These are phyloP conservation scores for Helicorthomorpha holstii DNA, from an alignment of 1,140 invertebrate species.

Conservation along the genomic window DNA sequence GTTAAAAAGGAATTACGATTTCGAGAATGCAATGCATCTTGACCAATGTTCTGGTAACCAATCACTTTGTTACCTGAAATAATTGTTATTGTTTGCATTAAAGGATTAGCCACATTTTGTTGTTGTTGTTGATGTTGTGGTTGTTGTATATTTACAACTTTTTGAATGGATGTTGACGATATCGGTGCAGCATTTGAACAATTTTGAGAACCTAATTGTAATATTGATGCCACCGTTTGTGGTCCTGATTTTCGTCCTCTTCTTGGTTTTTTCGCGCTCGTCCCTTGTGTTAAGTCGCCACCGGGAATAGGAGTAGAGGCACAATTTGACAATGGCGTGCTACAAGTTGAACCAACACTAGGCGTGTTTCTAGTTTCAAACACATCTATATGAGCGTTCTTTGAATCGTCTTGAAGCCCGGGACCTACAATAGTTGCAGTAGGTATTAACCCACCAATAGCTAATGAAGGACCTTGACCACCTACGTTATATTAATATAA, in stretches of 20 bases:
- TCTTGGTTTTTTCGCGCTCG: conserved; percentile 14
- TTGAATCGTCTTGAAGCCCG: conserved; percentile 4
- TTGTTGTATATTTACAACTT: no score
- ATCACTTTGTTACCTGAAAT: conserved; percentile 13
- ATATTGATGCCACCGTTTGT: conserved; percentile 51
- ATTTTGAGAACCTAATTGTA: conserved; percentile 48
- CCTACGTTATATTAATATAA: no score
- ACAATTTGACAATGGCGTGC: conserved; percentile 13
- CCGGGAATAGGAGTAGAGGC: conserved; percentile 13
- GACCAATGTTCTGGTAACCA: conserved; percentile 27
- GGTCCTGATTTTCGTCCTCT: conserved; percentile 53
- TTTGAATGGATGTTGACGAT: conserved; percentile 1
- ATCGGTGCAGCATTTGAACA: conserved; percentile 4
- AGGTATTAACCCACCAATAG: no score
- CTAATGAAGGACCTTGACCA: no score
- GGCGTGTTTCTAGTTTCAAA: conserved; percentile 11
- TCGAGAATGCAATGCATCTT: conserved; percentile 41
- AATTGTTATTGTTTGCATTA: conserved; percentile 29
- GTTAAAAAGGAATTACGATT: background rate
- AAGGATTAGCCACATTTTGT: conserved; percentile 17
- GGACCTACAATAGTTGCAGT: conserved; percentile 1
- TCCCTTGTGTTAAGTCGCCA: conserved; percentile 8
- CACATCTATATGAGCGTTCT: conserved; percentile 4
- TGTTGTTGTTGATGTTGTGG: no score
- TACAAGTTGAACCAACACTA: conserved; percentile 11